These are phyloP conservation scores for Prochilodus magdalenae DNA, from an alignment of 2,113 vertebrate genomes.

Conservation along the genomic window DNA sequence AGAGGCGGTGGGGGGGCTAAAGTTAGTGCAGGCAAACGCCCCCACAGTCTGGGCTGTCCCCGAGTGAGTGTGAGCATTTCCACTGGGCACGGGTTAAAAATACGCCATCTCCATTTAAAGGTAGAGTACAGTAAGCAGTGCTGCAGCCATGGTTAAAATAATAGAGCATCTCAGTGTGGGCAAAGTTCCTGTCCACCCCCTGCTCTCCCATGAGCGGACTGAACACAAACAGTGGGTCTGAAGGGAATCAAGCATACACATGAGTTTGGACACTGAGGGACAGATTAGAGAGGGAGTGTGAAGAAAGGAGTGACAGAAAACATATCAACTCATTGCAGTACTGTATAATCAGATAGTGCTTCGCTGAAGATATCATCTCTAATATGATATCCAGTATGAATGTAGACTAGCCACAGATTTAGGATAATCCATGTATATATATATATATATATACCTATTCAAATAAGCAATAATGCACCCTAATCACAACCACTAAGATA, in stretches of 20 bases:
- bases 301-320: neutral
- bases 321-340: neutral
- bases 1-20: constrained; percentile 71
- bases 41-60: constrained; percentile 72
- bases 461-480: no score
- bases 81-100: constrained; percentile 76
- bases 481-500: neutral
- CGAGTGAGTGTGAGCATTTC: constrained; percentile 59
- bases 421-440: no score
- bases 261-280: constrained; percentile 22
- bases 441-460: no score
- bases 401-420: no score
- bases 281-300: neutral
- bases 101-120: constrained; percentile 74
- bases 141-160: constrained; percentile 66
- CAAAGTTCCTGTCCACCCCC: constrained; percentile 71
- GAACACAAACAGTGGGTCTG: constrained; percentile 47
- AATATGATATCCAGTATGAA: no score
- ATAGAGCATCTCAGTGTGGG: constrained; percentile 65
- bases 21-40: constrained; percentile 74
- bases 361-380: neutral
- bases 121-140: constrained; percentile 61
- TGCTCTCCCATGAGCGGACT: constrained; percentile 76
- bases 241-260: constrained; percentile 11
- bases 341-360: neutral